Evolutionary conservation across 2,888 invertebrate species (phyloP), one percentile per base, ranked within the genome.

Genomic region (Platerodrilus igneus): DNA sequence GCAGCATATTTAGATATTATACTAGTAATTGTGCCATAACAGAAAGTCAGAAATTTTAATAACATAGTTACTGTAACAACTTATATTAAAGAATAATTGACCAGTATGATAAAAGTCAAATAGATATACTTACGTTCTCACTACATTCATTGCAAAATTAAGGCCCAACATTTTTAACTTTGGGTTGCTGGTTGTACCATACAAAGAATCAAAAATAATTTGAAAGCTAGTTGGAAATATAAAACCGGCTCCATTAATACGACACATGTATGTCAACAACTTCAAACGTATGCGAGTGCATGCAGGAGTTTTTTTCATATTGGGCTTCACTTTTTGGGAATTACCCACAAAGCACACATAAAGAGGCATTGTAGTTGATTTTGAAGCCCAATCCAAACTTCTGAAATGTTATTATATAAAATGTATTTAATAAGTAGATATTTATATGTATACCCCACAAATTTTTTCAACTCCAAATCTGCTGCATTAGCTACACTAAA

Each of bases 401-500:
- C 86, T 86, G 37, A 37, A 45, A 17, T 9, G 18, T 5, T 30
- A 28, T 29, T 7, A 20, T 25, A 28, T 32, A 31, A 19, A 28
- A 39, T 28, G 7, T 37, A 45, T 11, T 23, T 31, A 34, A 18
- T 36, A 11, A 9, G 2, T 16, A 17, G 17, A 18, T n/a, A 20
- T 22, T 5, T 20, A 19, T 13, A 14, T 15, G 38, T 57, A 52
- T 69, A 83, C 83, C 78, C 77, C 48, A 79, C 77, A 25, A 83
- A 77, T 67, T 87, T 85, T 58, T 87, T 89, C 5, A 94, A 67
- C 53, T 90, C 88, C 48, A 82, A 79, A 60, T 92, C 89, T 2
- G 91, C 92, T 38, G 84, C 77, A 60, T 90, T 89, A 34, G 90
- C 90, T 26, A 94, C 88, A 66, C 83, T 86, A 63, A 86, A 92